These are phyloP conservation scores for Phrynosoma platyrhinos DNA, from an alignment of 2,113 vertebrate species.

Conservation along the genomic window DNA sequence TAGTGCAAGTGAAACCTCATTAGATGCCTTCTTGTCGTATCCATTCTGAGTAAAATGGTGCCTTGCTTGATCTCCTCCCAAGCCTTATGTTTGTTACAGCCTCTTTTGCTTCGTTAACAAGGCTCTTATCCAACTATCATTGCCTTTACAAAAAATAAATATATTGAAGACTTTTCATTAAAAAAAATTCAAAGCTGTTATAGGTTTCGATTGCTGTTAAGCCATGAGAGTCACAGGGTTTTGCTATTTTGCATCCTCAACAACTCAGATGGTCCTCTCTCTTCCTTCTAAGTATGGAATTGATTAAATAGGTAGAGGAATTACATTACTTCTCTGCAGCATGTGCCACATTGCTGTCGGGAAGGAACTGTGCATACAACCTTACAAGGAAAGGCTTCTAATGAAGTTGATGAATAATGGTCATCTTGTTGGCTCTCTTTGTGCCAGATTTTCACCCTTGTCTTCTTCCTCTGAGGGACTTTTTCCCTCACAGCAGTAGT, in stretches of 20 bases:
- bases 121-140: background rate
- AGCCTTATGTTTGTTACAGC: background rate
- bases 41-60: background rate
- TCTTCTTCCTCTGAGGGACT: background rate
- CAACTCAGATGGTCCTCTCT: background rate
- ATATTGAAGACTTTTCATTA: background rate
- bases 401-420: background rate
- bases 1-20: too few species aligned
- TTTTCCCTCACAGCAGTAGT: background rate
- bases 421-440: background rate
- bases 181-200: background rate
- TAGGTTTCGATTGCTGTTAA: background rate
- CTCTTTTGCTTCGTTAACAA: background rate
- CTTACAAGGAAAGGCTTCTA: background rate
- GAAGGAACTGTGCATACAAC: background rate
- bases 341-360: background rate
- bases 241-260: background rate
- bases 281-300: background rate
- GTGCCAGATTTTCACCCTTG: slow-evolving; percentile 17
- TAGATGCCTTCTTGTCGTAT: background rate
- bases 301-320: background rate
- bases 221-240: background rate
- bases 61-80: background rate
- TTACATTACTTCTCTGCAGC: background rate
- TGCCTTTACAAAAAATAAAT: background rate